These are phyloP conservation scores for Drosophila mayaguana DNA, from an alignment of 2,888 invertebrate genomes.

Conservation along the genomic window DNA sequence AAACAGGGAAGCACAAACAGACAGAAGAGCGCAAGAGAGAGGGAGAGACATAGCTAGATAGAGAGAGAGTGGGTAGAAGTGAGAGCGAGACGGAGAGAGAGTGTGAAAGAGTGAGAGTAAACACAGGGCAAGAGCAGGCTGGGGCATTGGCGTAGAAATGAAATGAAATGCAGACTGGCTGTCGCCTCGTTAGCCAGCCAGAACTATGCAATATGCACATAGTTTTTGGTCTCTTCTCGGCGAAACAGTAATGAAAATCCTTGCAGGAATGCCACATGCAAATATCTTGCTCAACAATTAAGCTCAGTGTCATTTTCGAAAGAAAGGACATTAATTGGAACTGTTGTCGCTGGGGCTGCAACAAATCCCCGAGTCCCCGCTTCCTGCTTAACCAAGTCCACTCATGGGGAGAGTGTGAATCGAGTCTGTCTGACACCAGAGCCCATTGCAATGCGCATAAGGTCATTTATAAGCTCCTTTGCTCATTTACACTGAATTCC, in stretches of 20 bases:
- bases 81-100: neutral
- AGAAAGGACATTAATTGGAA: conserved; percentile 45
- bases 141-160: conserved; percentile 25
- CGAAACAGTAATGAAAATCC: conserved; percentile 30
- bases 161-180: conserved; percentile 51
- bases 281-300: conserved; percentile 66
- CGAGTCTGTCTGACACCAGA: neutral
- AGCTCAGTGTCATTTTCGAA: conserved; percentile 48
- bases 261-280: conserved; percentile 41
- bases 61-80: neutral
- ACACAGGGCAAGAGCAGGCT: conserved; percentile 4
- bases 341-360: conserved; percentile 23
- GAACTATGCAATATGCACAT: conserved; percentile 28
- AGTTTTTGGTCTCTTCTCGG: conserved; percentile 14
- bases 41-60: neutral
- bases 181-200: conserved; percentile 52
- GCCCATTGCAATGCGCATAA: neutral
- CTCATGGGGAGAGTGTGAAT: conserved; percentile 25
- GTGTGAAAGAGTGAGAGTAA: neutral
- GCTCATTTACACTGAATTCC: conserved; percentile 2
- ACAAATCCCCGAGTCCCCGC: neutral
- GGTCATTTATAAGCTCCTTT: neutral
- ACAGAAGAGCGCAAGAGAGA: neutral
- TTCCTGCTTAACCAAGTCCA: neutral
- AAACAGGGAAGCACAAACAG: neutral